A percentile compares a stretch with the other conserved stretches of the same genome.
Conservation (phyloP, 30 jellyfish, hydroid and myxozoan genomes). For the Catostylus mosaicus region DNA sequence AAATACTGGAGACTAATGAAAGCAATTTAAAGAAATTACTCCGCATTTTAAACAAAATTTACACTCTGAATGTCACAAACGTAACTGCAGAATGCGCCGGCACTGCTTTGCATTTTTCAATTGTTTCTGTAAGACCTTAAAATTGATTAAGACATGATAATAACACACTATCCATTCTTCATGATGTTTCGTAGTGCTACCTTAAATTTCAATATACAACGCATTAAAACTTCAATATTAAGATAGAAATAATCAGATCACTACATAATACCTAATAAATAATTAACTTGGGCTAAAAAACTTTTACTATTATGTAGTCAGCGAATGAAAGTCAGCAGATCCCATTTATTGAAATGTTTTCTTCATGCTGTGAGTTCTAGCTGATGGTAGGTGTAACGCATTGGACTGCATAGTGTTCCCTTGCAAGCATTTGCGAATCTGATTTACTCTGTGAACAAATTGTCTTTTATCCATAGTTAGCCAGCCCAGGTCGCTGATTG, state of each 20-base stretch:
- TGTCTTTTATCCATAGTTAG: slow-evolving; percentile 56
- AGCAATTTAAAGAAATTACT: too few species aligned
- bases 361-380: slow-evolving; percentile 60
- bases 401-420: slow-evolving; percentile 51
- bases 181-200: slow-evolving; percentile 15
- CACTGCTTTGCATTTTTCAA: too few species aligned
- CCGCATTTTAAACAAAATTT: too few species aligned
- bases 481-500: slow-evolving; percentile 65
- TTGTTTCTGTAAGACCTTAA: too few species aligned
- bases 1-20: too few species aligned
- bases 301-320: slow-evolving; percentile 40
- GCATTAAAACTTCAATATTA: slow-evolving; percentile 11
- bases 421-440: slow-evolving; percentile 45
- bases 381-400: slow-evolving; percentile 52
- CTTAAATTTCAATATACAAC: slow-evolving; percentile 12
- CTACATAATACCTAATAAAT: slow-evolving; percentile 25
- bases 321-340: slow-evolving; percentile 63
- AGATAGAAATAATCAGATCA: slow-evolving; percentile 8
- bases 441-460: slow-evolving; percentile 55
- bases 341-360: slow-evolving; percentile 56
- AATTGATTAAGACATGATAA: slow-evolving; percentile 12
- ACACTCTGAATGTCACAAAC: too few species aligned
- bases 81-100: too few species aligned
- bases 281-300: slow-evolving; percentile 31
- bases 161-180: slow-evolving; percentile 23